Base-by-base conservation (phyloP, 1,140 invertebrate genomes). In the Polyergus mexicanus region DNA sequence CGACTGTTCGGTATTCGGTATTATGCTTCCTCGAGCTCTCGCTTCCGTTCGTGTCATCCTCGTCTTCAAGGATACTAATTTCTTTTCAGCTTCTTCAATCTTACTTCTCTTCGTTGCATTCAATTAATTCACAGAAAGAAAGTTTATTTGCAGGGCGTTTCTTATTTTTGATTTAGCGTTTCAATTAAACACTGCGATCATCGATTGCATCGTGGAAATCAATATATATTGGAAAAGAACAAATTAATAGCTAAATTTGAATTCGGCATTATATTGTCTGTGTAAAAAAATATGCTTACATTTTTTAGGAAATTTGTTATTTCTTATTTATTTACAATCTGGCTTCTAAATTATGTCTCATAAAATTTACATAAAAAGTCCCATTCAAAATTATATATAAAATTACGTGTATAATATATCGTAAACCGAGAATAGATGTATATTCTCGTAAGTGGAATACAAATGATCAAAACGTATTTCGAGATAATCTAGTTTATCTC, bases 401-500 rank as follows among this genome's bases (percentile, higher is more conserved):
- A 19, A 66, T 78, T 25, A 77, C 28, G 19, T 38, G 10, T n/a
- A 22, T 22, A 68, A 51, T 51, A 66, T 41, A 47, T 65, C 38
- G 28, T 74, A 22, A 72, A 4, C 10, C n/a, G 72, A 19, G 28
- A 63, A 44, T 76, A 32, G 10, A 11, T 44, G 10, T 44, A 47
- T 47, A 47, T 25, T 77, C 22, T n/a, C 35, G 28, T 5, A 4
- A 25, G 13, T 60, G 54, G 19, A 44, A 38, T 56, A 32, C 32
- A 74, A 74, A 19, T n/a, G 41, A 44, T 62, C 71, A 44, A 16
- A 16, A 44, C 25, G 28, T 22, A 19, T 65, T 35, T 28, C 19
- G n/a, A 38, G 44, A 68, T 78, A 44, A 44, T 81, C 78, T 72
- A 68, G 11, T 81, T 84, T 71, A 74, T 47, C 56, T 84, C 81